These are phyloP conservation scores for Drosophila paramelanica DNA, from an alignment of 2,888 invertebrate genomes.

Conservation along the genomic window DNA sequence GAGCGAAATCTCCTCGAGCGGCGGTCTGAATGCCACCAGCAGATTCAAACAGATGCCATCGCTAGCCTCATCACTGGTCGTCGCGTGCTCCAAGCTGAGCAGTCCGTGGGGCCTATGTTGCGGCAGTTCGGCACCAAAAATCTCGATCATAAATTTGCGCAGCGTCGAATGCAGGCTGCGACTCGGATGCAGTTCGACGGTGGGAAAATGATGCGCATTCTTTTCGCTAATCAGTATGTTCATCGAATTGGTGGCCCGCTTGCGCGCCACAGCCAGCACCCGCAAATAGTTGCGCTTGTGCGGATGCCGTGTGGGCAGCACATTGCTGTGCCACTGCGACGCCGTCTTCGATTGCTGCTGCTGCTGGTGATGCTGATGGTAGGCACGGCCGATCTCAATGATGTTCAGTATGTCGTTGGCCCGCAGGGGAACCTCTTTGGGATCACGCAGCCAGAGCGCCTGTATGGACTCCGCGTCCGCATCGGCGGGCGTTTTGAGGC, in stretches of 20 bases:
- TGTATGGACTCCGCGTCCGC: slow-evolving; percentile 97
- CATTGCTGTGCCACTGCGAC: slow-evolving; percentile 88
- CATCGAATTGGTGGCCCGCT: slow-evolving; percentile 92
- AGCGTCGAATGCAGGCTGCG: slow-evolving; percentile 93
- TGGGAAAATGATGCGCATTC: slow-evolving; percentile 92
- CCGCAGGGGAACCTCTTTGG: slow-evolving; percentile 91
- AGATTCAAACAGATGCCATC: slow-evolving; percentile 94
- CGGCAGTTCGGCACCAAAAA: slow-evolving; percentile 94
- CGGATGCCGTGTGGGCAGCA: slow-evolving; percentile 89
- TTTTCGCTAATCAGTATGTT: slow-evolving; percentile 95
- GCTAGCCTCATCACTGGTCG: slow-evolving; percentile 85
- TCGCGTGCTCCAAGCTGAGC: slow-evolving; percentile 90
- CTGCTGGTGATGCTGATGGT: slow-evolving; percentile 78
- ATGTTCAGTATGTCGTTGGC: slow-evolving; percentile 93
- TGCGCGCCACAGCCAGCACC: slow-evolving; percentile 92
- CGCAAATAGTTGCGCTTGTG: slow-evolving; percentile 91
- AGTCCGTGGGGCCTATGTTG: slow-evolving; percentile 92
- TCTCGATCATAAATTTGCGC: slow-evolving; percentile 95
- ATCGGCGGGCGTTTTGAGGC: slow-evolving; percentile 93
- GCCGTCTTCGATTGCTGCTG: slow-evolving; percentile 53
- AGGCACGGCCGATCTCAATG: slow-evolving; percentile 91
- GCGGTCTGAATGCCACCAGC: slow-evolving; percentile 92
- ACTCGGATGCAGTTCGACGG: slow-evolving; percentile 94
- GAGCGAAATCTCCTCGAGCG: slow-evolving; percentile 93
- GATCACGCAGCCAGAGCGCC: slow-evolving; percentile 93